Base-by-base conservation (phyloP, 2,888 invertebrate genomes). In the Apamea anceps region DNA sequence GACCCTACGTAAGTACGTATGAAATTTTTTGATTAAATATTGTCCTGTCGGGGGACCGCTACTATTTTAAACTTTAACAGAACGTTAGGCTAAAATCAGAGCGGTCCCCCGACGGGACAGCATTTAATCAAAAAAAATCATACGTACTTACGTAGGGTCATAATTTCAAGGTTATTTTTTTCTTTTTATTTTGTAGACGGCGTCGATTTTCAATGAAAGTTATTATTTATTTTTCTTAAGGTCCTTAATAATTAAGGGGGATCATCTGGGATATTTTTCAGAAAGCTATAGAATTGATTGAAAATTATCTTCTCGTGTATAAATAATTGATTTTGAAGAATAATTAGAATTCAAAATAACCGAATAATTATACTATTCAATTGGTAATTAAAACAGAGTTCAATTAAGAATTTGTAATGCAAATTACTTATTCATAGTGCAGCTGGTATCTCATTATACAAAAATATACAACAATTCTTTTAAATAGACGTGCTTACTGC, bases 331-430 rank as follows among this genome's bases (percentile, higher is more conserved):
- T 54, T 85, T 63, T 10, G 45, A 57, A 45, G 4, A 62, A 57
- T n/a, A 68, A 63, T 72, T 48, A 15, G 13, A 32, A 85, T 82
- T 18, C 42, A 32, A 65, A 82, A 37, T 68, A 60, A 42, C 54
- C 45, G n/a, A 25, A 6, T 77, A 48, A 71, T 81, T 45, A 79
- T 54, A 18, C 15, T 8, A 51, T 51, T 45, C 37, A 37, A 78
- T 45, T 25, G 15, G 54, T 42, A 42, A 72, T 79, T 48, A 71
- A 84, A 60, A 60, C 28, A 7, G 25, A 65, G 37, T 45, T 54
- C 37, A 48, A 57, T 70, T 45, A 32, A 32, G 15, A 45, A 85
- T 72, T 57, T 37, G 2, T 68, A 80, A 57, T 72, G 54, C 37
- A n/a, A 67, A 85, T 67, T 42, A 79, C 37, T 15, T 48, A 32